Evolutionary conservation across 2,888 invertebrate species (phyloP), one percentile per base, ranked within the genome.

Genomic region (Heliconius ismenius): DNA sequence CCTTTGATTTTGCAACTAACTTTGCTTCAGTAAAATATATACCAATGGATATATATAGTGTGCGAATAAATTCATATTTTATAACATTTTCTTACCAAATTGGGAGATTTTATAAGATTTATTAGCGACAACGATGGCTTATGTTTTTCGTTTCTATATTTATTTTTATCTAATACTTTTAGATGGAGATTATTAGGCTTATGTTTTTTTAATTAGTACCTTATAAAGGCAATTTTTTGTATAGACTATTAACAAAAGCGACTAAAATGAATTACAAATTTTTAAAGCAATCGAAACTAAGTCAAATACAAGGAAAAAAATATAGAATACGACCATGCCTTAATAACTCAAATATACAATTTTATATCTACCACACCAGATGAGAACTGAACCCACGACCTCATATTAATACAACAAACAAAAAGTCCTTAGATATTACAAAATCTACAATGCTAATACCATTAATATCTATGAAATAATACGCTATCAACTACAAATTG

Each of bases 1-100:
- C 86, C 85, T 84, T 83, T 82, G 83, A 82, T 84, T 84, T 83
- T 82, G 83, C 83, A 82, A 85, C 39, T 43, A 49, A 67, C 18
- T 43, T 67, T 43, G 43, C 24, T 67, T 39, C 67, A 24, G 39
- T 67, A 15, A 26, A 26, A 26, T 26, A 54, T 73, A 36, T 73
- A 73, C 72, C 73, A 79, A 79, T 80, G 80, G 79, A 83, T 79
- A 83, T 28, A 28, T 28, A 32, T 32, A 78, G 75, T 76, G 75
- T 73, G 81, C 79, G 78, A 81, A 80, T 82, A 80, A 80, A 82
- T 83, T 82, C 79, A 80, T 83, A 78, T 72, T 69, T 80, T 62
- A 68, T 79, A 75, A 65, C 78, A 78, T 81, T 79, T 77, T 77
- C 73, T 76, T 76, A 26, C 81, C 79, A 79, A 78, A 77, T 78